Conservation (phyloP, 2,888 invertebrate species). For the Scrobipalpa costella region DNA sequence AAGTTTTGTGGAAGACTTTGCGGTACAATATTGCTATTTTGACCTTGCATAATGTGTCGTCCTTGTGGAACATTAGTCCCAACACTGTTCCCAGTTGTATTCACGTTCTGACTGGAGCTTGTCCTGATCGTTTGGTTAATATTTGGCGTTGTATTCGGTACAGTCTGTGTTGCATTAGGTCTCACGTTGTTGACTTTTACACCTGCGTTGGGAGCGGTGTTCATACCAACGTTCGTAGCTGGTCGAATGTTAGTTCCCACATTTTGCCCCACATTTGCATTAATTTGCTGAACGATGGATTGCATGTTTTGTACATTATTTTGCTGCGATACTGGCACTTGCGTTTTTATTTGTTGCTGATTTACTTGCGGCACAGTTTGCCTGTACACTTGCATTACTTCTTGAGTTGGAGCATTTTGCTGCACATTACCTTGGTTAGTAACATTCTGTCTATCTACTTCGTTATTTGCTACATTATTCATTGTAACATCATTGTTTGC, state of each 20-base stretch:
- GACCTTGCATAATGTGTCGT: conserved; percentile 33
- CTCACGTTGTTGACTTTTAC: conserved; percentile 12
- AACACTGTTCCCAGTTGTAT: conserved; percentile 21
- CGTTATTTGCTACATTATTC: conserved; percentile 14
- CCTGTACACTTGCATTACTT: conserved; percentile 35
- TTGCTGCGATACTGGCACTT: conserved; percentile 33
- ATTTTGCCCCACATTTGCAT: conserved; percentile 24
- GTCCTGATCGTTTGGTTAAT: conserved; percentile 23
- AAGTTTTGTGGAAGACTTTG: conserved; percentile 34
- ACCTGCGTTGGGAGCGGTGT: background rate
- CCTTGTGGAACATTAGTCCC: conserved; percentile 34
- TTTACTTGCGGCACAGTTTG: conserved; percentile 21
- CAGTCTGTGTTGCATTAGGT: conserved; percentile 5
- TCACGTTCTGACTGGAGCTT: conserved; percentile 17
- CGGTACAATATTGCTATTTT: conserved; percentile 29
- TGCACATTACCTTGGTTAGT: conserved; percentile 8
- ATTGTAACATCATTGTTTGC: conserved; percentile 25
- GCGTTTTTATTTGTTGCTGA: conserved; percentile 37
- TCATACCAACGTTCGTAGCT: background rate
- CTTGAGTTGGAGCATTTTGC: conserved; percentile 21
- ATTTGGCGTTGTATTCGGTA: conserved; percentile 19
- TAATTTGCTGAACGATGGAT: conserved; percentile 1
- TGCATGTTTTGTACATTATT: conserved; percentile 19
- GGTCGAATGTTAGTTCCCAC: conserved; percentile 22
- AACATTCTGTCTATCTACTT: conserved; percentile 25